Evolutionary conservation across 2,888 invertebrate species (phyloP).

Genomic region (Tetragonula carbonaria): DNA sequence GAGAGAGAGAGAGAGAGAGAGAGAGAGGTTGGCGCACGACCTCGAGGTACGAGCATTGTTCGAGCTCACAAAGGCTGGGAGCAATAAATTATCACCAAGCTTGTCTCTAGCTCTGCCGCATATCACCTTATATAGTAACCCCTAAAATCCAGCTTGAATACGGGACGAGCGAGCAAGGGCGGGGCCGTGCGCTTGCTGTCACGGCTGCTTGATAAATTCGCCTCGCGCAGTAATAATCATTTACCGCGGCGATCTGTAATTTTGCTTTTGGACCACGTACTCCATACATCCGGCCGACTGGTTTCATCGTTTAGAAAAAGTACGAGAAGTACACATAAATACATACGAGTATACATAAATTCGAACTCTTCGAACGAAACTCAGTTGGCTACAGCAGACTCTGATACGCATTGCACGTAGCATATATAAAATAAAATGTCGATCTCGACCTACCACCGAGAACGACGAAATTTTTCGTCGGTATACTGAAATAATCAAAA

Average conservation of each 20-base stretch:
- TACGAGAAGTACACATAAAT: not conserved
- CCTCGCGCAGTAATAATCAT: conserved; percentile 27
- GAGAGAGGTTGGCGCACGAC: not conserved
- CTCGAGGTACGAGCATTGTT: conserved; percentile 69
- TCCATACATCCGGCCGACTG: not conserved
- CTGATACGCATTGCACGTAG: no score
- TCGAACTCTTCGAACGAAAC: not conserved
- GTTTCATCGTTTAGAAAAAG: not conserved
- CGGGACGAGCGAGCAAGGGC: conserved; percentile 14
- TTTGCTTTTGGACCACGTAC: not conserved
- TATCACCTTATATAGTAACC: conserved; percentile 46
- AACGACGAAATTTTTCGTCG: no score
- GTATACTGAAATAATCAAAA: no score
- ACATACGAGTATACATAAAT: no score
- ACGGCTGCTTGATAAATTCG: conserved; percentile 47
- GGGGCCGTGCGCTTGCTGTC: not conserved
- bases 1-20: not conserved
- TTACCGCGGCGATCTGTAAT: not conserved
- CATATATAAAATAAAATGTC: no score
- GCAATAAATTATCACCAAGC: conserved; percentile 74
- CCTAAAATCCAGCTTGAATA: conserved; percentile 49
- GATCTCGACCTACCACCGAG: no score
- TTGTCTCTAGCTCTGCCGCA: conserved; percentile 15
- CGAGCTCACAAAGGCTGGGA: conserved; percentile 69
- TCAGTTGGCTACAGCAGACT: no score